Conservation (phyloP, 2,113 vertebrate species). For the Gyps fulvus region DNA sequence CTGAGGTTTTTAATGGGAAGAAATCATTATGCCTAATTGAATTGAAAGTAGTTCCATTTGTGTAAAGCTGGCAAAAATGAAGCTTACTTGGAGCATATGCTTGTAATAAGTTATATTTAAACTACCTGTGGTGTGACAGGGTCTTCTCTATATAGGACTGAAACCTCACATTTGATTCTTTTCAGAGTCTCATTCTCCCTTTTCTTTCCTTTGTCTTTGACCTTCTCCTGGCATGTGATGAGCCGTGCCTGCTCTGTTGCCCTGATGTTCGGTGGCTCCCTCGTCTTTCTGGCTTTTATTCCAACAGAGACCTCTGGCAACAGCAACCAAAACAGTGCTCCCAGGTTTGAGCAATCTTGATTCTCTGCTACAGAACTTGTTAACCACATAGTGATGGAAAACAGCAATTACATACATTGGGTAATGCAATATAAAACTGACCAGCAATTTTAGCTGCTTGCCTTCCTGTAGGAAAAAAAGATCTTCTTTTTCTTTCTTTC, state of each 20-base stretch:
- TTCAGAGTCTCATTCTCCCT: not conserved
- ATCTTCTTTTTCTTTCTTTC: too few species aligned
- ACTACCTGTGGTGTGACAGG: not conserved
- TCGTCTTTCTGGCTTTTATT: not conserved
- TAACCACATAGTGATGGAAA: not conserved
- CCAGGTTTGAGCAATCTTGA: not conserved
- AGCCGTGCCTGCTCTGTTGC: not conserved
- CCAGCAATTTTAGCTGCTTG: not conserved
- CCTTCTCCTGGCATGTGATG: not conserved
- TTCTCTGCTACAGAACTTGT: not conserved
- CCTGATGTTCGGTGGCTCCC: not conserved
- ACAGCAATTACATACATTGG: not conserved
- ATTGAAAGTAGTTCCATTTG: not conserved
- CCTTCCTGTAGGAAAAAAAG: not conserved
- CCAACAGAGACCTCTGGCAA: not conserved
- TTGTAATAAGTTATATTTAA: not conserved
- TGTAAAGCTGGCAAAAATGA: not conserved
- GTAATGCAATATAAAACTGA: not conserved
- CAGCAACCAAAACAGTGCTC: not conserved
- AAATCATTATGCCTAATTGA: constrained; percentile 46
- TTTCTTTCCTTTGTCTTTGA: not conserved
- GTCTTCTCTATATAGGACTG: not conserved
- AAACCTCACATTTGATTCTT: not conserved
- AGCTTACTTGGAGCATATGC: not conserved
- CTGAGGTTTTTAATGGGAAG: constrained; percentile 40